phyloP scores from a whole-genome alignment of 92 coral and sea anemone genomes.

The Heteractis magnifica region DNA sequence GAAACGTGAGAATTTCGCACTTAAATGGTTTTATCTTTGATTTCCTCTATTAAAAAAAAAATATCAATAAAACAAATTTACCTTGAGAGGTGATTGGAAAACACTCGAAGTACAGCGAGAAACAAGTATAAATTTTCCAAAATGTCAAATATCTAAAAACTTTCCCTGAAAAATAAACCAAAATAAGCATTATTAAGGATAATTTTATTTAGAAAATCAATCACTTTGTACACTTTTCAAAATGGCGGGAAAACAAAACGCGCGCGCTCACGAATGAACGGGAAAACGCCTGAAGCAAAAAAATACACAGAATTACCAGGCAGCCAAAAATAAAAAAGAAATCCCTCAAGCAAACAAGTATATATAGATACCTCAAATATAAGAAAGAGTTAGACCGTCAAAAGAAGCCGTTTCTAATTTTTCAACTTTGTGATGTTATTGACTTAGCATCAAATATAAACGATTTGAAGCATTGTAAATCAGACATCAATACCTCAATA shows the following conservation, averaged over 20 bases:
- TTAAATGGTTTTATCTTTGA: background rate
- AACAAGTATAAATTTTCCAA: background rate
- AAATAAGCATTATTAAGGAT: background rate
- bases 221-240: background rate
- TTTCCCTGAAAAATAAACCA: background rate
- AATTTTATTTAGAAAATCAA: background rate
- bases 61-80: background rate
- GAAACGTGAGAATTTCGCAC: background rate
- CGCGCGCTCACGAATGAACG: background rate
- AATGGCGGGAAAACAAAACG: slow-evolving; percentile 6
- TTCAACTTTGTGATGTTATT: slow-evolving; percentile 15
- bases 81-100: background rate
- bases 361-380: slow-evolving; percentile 1
- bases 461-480: slow-evolving; percentile 6
- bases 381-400: background rate
- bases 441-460: slow-evolving; percentile 6
- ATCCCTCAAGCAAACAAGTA: slow-evolving; percentile 4
- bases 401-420: slow-evolving; percentile 7
- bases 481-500: background rate
- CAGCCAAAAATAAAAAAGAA: background rate
- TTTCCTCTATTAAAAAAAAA: no score
- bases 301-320: background rate
- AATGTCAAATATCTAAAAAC: background rate
- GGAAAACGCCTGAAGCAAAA: background rate
- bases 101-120: background rate